phyloP scores from a whole-genome alignment of 2,797 vertebrate species.

The Gypaetus barbatus region DNA sequence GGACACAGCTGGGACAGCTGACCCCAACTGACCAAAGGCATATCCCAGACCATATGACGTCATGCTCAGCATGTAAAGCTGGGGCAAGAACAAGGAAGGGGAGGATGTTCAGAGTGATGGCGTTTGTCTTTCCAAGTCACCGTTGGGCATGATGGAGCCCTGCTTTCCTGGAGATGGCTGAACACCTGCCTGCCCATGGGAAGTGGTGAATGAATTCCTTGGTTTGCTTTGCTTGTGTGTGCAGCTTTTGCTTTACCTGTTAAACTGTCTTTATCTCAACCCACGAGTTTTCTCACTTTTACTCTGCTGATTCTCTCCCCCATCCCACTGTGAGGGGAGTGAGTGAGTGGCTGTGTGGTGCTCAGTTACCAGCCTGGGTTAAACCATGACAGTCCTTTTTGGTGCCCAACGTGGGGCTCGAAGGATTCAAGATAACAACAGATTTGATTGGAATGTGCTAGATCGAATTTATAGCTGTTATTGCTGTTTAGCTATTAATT shows the following conservation, averaged over 20 bases:
- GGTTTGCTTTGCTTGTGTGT: not conserved
- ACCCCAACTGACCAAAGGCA: no score
- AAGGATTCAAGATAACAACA: not conserved
- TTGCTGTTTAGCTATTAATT: not conserved
- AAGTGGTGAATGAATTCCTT: not conserved
- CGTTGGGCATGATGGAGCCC: not conserved
- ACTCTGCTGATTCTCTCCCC: not conserved
- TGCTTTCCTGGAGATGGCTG: not conserved
- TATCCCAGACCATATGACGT: no score
- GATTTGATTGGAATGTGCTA: not conserved
- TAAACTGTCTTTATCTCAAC: not conserved
- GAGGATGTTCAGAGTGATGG: not conserved
- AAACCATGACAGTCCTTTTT: not conserved
- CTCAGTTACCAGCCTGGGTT: not conserved
- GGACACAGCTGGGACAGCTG: no score
- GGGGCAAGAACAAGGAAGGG: not conserved
- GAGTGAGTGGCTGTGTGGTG: not conserved
- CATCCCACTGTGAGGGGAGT: not conserved
- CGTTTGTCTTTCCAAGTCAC: not conserved
- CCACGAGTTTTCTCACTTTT: not conserved
- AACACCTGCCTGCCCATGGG: not conserved
- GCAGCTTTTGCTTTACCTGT: not conserved
- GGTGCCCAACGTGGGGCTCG: not conserved
- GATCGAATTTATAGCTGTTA: not conserved
- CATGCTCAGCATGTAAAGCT: not conserved